A percentile compares a stretch with the other conserved stretches of the same genome.
Conservation (phyloP, 2,888 invertebrate genomes). For the Eupsilia transversa region DNA sequence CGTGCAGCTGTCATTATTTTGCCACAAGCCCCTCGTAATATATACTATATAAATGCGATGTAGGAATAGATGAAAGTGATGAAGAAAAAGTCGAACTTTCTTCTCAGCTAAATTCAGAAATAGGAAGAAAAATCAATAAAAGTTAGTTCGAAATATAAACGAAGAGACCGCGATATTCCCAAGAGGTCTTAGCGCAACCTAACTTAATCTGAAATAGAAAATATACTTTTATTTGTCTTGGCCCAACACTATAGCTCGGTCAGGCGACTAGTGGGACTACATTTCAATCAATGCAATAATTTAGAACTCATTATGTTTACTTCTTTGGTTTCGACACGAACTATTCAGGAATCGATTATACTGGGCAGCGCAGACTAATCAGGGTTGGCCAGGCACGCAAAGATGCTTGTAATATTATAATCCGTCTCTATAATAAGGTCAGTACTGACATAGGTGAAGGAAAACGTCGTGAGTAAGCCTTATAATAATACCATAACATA, state of each 20-base stretch:
- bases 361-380: background rate
- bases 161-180: slow-evolving; percentile 10
- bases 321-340: background rate
- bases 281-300: slow-evolving; percentile 15
- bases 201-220: slow-evolving; percentile 35
- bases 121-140: background rate
- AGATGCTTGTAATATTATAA: background rate
- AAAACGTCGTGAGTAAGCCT: background rate
- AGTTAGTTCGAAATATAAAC: background rate
- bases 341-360: background rate
- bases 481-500: too few relatives aligned
- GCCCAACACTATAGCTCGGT: background rate
- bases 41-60: background rate
- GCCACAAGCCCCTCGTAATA: too few relatives aligned
- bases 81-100: background rate
- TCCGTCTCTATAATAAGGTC: background rate
- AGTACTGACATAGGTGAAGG: background rate
- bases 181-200: slow-evolving; percentile 5
- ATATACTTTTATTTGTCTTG: slow-evolving; percentile 22
- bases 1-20: too few relatives aligned
- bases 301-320: slow-evolving; percentile 13
- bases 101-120: background rate
- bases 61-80: too few relatives aligned
- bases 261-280: background rate
- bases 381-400: background rate